Conservation (phyloP, 2,113 vertebrate genomes). For the Chloroceryle aenea region DNA sequence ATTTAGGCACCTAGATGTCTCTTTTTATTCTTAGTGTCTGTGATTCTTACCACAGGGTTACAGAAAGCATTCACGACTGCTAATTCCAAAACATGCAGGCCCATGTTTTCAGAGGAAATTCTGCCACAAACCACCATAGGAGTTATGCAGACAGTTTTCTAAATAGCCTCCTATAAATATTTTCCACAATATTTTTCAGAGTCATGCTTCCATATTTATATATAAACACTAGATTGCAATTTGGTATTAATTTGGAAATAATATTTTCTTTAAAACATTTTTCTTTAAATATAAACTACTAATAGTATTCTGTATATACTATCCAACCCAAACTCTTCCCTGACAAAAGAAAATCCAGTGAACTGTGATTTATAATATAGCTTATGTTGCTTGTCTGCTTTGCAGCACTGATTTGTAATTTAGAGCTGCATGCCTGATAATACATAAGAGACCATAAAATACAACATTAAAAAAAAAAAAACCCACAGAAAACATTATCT, state of each 20-base stretch:
- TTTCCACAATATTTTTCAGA: neutral
- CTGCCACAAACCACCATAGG: neutral
- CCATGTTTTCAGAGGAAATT: neutral
- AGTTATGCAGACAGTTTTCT: rapidly evolving
- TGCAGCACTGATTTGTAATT: neutral
- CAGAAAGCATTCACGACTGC: neutral
- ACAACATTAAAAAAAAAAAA: neutral
- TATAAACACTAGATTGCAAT: neutral
- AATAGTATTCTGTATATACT: neutral
- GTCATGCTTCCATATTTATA: neutral
- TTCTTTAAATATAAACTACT: neutral
- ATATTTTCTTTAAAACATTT: neutral
- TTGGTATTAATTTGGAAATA: neutral
- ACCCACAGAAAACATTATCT: neutral
- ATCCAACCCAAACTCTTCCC: neutral
- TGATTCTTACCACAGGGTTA: neutral
- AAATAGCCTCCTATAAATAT: neutral
- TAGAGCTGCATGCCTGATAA: neutral
- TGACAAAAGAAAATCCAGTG: neutral
- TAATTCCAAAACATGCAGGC: neutral
- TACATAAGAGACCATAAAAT: neutral
- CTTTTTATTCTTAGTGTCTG: neutral
- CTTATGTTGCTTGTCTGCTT: neutral
- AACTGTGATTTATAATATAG: neutral
- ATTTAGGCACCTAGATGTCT: neutral